Evolutionary conservation across 2,888 invertebrate genomes (phyloP).

Genomic region (Ashinkailepas kermadecensis): DNA sequence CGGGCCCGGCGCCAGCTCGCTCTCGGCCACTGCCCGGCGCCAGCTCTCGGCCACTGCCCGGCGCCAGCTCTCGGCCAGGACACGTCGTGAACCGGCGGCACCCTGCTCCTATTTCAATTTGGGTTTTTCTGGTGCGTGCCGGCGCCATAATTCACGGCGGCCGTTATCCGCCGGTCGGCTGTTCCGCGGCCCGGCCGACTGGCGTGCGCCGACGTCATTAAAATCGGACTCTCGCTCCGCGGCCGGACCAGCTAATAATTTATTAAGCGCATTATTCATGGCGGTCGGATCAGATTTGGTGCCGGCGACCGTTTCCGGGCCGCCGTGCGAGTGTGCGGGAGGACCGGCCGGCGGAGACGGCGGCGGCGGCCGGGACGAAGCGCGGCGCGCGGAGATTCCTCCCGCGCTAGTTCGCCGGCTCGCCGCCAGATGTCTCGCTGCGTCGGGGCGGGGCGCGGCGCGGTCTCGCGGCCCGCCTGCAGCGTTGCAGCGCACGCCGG

Average conservation of each 20-base stretch:
- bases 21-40: neutral
- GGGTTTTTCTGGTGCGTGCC: neutral
- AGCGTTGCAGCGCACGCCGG: neutral
- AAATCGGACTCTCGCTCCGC: neutral
- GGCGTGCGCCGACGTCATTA: slow-evolving; percentile 1
- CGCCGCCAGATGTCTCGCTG: neutral
- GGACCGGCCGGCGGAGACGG: neutral
- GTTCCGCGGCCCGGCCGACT: neutral
- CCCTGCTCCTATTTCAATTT: slow-evolving; percentile 8
- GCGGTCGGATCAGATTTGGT: neutral
- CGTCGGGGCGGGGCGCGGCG: neutral
- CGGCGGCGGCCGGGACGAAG: neutral
- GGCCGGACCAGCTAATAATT: neutral
- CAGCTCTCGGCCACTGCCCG: too few species aligned
- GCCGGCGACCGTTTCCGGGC: neutral
- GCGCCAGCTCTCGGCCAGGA: neutral
- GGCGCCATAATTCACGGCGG: neutral
- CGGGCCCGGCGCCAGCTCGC: neutral
- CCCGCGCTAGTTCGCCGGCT: neutral
- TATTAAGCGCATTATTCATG: slow-evolving; percentile 10
- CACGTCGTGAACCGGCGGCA: neutral
- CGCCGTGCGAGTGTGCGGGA: neutral
- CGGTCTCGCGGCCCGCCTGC: neutral
- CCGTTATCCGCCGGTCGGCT: neutral
- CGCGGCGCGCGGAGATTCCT: neutral